phyloP scores from a whole-genome alignment of 2,888 invertebrate species.

The Shargacucullia verbasci region DNA sequence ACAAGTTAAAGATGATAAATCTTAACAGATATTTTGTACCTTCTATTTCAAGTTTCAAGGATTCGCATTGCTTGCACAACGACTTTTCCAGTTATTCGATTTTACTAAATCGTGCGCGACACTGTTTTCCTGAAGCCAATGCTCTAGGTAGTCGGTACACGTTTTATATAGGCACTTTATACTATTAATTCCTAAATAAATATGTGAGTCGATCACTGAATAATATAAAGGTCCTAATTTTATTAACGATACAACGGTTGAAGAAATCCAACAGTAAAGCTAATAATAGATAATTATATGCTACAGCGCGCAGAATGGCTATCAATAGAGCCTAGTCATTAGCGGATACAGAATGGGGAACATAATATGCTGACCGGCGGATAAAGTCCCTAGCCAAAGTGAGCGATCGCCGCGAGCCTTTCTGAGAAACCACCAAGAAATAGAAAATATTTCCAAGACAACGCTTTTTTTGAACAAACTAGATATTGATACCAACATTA shows the following conservation, averaged over 20 bases:
- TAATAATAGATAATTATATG: conserved; percentile 50
- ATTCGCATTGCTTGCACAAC: conserved; percentile 35
- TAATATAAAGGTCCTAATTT: no score
- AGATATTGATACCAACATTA: no score
- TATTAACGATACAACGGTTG: no score
- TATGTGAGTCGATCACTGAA: no score
- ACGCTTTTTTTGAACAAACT: neutral
- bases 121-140: conserved; percentile 43
- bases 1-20: no score
- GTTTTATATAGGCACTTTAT: conserved; percentile 4
- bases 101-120: conserved; percentile 54
- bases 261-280: conserved; percentile 31
- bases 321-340: conserved; percentile 56
- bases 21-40: no score
- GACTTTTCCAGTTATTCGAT: conserved; percentile 46
- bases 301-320: conserved; percentile 26
- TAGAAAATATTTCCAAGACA: conserved; percentile 22
- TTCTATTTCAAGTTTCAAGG: conserved; percentile 15
- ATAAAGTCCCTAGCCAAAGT: conserved; percentile 34
- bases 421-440: conserved; percentile 8
- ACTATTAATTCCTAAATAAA: no score
- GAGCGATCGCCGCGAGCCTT: conserved; percentile 31
- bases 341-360: conserved; percentile 42
- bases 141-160: conserved; percentile 36
- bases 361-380: conserved; percentile 37